These are phyloP conservation scores for Babyrousa celebensis DNA, from an alignment of 2,797 vertebrate genomes.

Conservation along the genomic window DNA sequence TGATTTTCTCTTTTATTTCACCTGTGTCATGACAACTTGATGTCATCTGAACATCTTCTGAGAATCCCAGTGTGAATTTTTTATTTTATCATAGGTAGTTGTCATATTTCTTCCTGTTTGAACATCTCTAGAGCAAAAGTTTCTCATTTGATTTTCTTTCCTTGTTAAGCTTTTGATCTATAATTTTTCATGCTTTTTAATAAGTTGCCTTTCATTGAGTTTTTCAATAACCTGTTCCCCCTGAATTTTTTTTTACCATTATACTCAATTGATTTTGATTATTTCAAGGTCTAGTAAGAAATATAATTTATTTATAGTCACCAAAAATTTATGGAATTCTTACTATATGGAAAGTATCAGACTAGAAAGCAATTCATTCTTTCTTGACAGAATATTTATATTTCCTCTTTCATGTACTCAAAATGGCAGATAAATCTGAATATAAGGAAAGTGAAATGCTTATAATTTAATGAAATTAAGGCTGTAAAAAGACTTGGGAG, in stretches of 20 bases:
- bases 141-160: neutral
- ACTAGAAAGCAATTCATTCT: neutral
- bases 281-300: neutral
- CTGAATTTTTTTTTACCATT: neutral
- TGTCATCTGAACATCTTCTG: neutral
- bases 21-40: neutral
- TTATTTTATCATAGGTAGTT: neutral
- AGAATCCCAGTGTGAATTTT: neutral
- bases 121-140: neutral
- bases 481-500: neutral
- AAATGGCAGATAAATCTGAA: neutral
- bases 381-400: neutral
- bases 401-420: neutral
- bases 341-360: neutral
- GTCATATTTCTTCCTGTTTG: neutral
- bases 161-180: neutral
- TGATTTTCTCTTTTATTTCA: neutral
- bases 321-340: conserved; percentile 17
- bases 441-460: neutral
- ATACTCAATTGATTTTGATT: neutral
- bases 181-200: neutral
- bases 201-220: neutral
- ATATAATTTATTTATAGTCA: conserved; percentile 9
- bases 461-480: neutral
- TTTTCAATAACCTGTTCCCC: neutral